phyloP scores from a whole-genome alignment of 2,797 vertebrate genomes.

The Molothrus aeneus region DNA sequence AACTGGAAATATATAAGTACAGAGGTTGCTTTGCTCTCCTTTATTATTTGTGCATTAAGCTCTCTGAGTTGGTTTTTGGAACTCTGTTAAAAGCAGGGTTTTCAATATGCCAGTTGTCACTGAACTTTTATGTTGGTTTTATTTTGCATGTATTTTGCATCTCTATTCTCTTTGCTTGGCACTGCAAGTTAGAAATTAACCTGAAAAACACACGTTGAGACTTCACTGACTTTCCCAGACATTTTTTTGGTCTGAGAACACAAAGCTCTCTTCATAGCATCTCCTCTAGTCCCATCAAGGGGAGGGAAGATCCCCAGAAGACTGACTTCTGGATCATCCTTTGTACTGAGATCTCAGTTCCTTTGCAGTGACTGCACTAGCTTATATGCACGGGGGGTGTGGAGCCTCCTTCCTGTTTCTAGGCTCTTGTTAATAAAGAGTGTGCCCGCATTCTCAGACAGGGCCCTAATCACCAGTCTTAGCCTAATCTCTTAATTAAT shows the following conservation, averaged over 20 bases:
- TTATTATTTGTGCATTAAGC: not conserved
- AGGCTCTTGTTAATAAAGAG: not conserved
- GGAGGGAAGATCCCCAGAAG: not conserved
- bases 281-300: not conserved
- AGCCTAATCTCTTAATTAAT: slow-evolving; percentile 61
- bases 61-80: not conserved
- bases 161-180: slow-evolving; percentile 6
- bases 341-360: not conserved
- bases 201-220: not conserved
- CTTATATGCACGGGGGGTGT: not conserved
- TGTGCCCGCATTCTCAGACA: not conserved
- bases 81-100: not conserved
- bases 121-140: slow-evolving; percentile 23
- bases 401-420: not conserved
- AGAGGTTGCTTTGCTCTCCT: not conserved
- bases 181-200: slow-evolving; percentile 22
- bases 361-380: not conserved
- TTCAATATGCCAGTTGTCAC: not conserved
- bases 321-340: not conserved
- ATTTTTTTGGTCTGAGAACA: not conserved
- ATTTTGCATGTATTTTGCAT: slow-evolving; percentile 28
- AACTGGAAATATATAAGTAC: not conserved
- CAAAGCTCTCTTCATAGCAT: not conserved
- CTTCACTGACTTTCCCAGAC: not conserved
- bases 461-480: not conserved